Conservation (phyloP, 2,888 invertebrate species). For the Spodoptera littoralis region DNA sequence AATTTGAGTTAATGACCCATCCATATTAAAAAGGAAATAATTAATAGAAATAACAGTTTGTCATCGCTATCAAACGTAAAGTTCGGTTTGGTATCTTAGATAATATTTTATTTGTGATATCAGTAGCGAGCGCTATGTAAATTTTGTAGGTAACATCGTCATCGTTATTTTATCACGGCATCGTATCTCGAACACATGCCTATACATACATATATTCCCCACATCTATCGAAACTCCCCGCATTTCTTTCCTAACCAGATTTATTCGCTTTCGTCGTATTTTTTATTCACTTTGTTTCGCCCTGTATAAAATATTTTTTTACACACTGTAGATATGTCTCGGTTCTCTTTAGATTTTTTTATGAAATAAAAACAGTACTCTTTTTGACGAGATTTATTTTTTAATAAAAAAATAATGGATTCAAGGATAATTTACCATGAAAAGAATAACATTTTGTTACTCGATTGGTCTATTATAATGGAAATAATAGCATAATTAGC, state of each 20-base stretch:
- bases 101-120: neutral
- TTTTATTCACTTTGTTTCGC: slow-evolving; percentile 21
- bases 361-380: neutral
- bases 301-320: slow-evolving; percentile 1
- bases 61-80: neutral
- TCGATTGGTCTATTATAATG: too few relatives aligned
- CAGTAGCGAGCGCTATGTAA: slow-evolving; percentile 5
- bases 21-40: too few relatives aligned
- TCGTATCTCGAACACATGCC: slow-evolving; percentile 5
- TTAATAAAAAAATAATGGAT: too few relatives aligned
- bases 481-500: too few relatives aligned
- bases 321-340: neutral
- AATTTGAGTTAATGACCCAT: too few relatives aligned
- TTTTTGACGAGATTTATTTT: too few relatives aligned
- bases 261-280: slow-evolving; percentile 17
- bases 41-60: too few relatives aligned
- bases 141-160: slow-evolving; percentile 15
- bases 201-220: slow-evolving; percentile 1
- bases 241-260: slow-evolving; percentile 13
- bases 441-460: too few relatives aligned
- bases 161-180: slow-evolving; percentile 20
- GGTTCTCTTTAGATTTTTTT: slow-evolving; percentile 7
- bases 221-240: slow-evolving; percentile 9
- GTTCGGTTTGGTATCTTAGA: too few relatives aligned
- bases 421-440: too few relatives aligned